phyloP scores from a whole-genome alignment of 1,140 invertebrate genomes.

The Ooceraea biroi region DNA sequence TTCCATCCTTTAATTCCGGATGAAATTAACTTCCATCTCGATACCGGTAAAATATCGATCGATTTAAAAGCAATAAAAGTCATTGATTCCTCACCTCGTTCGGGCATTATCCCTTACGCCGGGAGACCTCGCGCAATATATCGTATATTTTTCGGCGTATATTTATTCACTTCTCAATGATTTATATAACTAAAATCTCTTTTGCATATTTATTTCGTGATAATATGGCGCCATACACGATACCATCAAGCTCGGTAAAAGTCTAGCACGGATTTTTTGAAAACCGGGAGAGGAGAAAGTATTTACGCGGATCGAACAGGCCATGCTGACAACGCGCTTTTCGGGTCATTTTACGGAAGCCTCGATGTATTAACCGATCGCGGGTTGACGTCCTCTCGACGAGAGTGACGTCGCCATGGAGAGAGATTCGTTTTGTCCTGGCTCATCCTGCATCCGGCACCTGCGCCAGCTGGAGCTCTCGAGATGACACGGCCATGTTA shows the following conservation, averaged over 20 bases:
- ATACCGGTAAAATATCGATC: slow-evolving; percentile 13
- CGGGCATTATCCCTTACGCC: neutral
- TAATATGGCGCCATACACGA: neutral
- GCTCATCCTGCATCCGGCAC: slow-evolving; percentile 59
- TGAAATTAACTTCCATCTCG: slow-evolving; percentile 1
- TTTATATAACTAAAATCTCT: neutral
- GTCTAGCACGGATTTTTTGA: neutral
- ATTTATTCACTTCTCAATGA: neutral
- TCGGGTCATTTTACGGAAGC: slow-evolving; percentile 41
- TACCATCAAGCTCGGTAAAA: neutral
- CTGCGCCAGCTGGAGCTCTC: slow-evolving; percentile 67
- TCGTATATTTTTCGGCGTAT: slow-evolving; percentile 3
- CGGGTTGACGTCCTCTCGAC: slow-evolving; percentile 55
- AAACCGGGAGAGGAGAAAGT: slow-evolving; percentile 4
- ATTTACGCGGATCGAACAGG: slow-evolving; percentile 8
- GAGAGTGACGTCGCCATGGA: slow-evolving; percentile 64
- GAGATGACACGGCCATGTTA: slow-evolving; percentile 73
- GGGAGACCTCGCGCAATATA: neutral
- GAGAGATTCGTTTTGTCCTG: slow-evolving; percentile 70
- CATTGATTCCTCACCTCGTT: slow-evolving; percentile 19
- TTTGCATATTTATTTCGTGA: neutral
- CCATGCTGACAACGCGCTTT: slow-evolving; percentile 25
- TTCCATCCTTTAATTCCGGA: slow-evolving; percentile 30
- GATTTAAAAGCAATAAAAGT: neutral
- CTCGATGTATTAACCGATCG: slow-evolving; percentile 54